A percentile compares a stretch with the other conserved stretches of the same genome.
Evolutionary conservation across 1,140 invertebrate species (phyloP).

Genomic region (Melanaphis sacchari): DNA sequence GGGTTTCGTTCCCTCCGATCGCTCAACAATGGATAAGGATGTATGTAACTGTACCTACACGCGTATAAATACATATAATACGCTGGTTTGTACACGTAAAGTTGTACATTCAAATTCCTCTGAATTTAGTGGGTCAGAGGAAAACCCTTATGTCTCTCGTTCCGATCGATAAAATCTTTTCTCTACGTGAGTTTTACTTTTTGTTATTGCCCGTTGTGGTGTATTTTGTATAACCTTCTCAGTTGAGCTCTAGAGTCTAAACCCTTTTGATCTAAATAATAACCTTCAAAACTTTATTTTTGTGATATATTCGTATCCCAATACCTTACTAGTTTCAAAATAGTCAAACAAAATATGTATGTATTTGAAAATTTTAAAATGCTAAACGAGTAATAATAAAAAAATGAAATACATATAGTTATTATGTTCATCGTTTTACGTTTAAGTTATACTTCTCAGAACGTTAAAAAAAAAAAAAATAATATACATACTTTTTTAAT

Average conservation of each 20-base stretch:
- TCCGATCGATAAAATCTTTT: slow-evolving; percentile 18
- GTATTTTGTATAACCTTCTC: not conserved
- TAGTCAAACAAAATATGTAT: not conserved
- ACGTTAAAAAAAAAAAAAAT: not conserved
- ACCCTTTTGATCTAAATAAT: not conserved
- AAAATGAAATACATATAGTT: no score
- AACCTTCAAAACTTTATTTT: not conserved
- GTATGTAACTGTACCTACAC: not conserved
- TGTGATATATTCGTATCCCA: not conserved
- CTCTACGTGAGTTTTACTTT: not conserved
- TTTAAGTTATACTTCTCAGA: not conserved
- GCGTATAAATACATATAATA: not conserved
- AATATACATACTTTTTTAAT: not conserved
- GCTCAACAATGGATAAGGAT: not conserved
- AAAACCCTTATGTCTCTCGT: not conserved
- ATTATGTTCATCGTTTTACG: no score
- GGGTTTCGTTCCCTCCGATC: not conserved
- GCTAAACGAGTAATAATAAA: no score
- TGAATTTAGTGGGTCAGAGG: slow-evolving; percentile 24
- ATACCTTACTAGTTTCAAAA: not conserved
- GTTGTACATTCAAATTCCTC: slow-evolving; percentile 23
- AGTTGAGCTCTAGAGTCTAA: not conserved
- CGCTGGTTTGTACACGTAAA: not conserved
- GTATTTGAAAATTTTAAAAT: no score
- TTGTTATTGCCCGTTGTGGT: not conserved